Evolutionary conservation across 1,140 invertebrate genomes (phyloP).

Genomic region (Drosophila santomea): DNA sequence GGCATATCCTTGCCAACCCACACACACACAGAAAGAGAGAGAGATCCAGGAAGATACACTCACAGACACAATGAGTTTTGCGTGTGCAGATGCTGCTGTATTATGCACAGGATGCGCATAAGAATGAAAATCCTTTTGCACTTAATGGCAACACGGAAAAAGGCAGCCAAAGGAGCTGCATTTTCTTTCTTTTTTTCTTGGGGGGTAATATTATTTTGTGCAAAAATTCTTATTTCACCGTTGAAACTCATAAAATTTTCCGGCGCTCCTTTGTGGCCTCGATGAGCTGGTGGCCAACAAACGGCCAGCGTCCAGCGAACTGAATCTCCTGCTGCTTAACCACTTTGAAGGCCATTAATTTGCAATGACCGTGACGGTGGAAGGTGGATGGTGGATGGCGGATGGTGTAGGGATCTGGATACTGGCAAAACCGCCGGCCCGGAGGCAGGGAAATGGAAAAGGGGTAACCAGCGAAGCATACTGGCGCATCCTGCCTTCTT

Average conservation of each 20-base stretch:
- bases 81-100: conserved; percentile 74
- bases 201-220: conserved; percentile 77
- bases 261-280: conserved; percentile 65
- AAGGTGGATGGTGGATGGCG: background rate
- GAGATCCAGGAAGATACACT: conserved; percentile 14
- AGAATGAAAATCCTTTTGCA: conserved; percentile 83
- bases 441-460: background rate
- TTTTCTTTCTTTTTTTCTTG: conserved; percentile 9
- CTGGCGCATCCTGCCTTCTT: conserved; percentile 43
- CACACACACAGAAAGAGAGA: background rate
- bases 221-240: conserved; percentile 75
- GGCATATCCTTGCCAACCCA: conserved; percentile 73
- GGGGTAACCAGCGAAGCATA: conserved; percentile 32
- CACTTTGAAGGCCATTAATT: conserved; percentile 81
- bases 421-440: background rate
- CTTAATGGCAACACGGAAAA: conserved; percentile 81
- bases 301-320: conserved; percentile 48
- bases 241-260: conserved; percentile 78
- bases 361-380: conserved; percentile 68
- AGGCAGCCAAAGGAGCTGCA: conserved; percentile 23
- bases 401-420: background rate
- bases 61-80: conserved; percentile 69
- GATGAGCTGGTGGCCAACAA: conserved; percentile 52
- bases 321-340: conserved; percentile 59
- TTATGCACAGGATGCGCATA: conserved; percentile 83